A percentile compares a stretch with the other conserved stretches of the same genome.
phyloP scores from a whole-genome alignment of 1,140 invertebrate genomes.

The Zaprionus ghesquierei region DNA sequence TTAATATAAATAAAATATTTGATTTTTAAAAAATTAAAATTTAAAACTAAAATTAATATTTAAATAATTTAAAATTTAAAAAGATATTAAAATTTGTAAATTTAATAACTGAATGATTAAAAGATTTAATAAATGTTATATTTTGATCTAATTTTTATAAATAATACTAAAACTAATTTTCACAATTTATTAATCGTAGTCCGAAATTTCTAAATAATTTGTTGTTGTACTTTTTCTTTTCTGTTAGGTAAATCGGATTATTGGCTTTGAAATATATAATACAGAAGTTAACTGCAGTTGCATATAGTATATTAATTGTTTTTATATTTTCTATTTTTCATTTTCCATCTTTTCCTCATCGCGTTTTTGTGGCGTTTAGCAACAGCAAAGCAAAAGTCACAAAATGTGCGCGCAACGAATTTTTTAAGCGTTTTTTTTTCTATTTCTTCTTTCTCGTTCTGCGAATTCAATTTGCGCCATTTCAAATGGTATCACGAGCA shows the following conservation, averaged over 20 bases:
- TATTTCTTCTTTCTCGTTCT: constrained; percentile 25
- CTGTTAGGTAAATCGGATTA: too few species aligned
- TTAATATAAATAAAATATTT: not conserved
- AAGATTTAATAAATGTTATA: too few species aligned
- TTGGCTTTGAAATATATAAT: not conserved
- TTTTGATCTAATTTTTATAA: too few species aligned
- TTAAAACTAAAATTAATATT: too few species aligned
- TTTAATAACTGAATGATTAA: too few species aligned
- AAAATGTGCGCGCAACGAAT: constrained; percentile 26
- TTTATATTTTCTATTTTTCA: not conserved
- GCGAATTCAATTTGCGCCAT: constrained; percentile 66
- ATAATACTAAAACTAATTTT: too few species aligned
- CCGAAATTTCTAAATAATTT: too few species aligned
- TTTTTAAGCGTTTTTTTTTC: constrained; percentile 36
- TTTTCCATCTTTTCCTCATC: not conserved
- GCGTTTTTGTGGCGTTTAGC: not conserved
- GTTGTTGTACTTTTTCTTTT: too few species aligned
- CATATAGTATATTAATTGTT: not conserved
- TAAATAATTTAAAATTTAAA: too few species aligned
- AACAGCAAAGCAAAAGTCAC: constrained; percentile 31
- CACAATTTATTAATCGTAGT: too few species aligned
- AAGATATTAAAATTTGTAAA: too few species aligned
- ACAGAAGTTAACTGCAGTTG: too few species aligned
- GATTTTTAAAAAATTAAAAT: not conserved
- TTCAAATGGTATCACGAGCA: not conserved